Percentiles rank a stretch among this genome's conserved stretches.
phyloP scores from a whole-genome alignment of 2,888 invertebrate genomes.

The Nemotelus nigrinus region DNA sequence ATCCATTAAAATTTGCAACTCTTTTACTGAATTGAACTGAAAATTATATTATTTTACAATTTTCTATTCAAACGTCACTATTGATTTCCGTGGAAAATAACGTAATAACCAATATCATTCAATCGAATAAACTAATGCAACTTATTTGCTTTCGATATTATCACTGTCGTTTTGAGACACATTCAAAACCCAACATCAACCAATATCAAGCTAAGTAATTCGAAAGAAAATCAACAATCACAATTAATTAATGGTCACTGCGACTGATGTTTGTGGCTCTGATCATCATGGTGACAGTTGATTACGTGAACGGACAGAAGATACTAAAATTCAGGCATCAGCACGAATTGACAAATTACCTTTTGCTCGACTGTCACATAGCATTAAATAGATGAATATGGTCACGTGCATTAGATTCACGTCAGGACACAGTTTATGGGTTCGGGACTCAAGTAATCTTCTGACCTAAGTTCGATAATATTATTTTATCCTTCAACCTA shows the following conservation, averaged over 20 bases:
- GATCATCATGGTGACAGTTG: constrained; percentile 36
- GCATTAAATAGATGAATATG: constrained; percentile 42
- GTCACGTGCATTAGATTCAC: constrained; percentile 21
- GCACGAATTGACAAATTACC: constrained; percentile 45
- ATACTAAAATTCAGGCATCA: constrained; percentile 45
- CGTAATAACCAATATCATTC: too few species aligned
- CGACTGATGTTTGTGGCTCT: constrained; percentile 43
- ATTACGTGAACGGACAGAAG: constrained; percentile 31
- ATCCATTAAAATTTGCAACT: too few species aligned
- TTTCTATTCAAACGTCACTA: too few species aligned
- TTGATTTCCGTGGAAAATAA: too few species aligned
- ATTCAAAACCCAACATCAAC: too few species aligned
- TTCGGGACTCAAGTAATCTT: constrained; percentile 33
- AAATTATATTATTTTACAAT: too few species aligned
- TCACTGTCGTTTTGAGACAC: too few species aligned
- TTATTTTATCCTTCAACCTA: constrained; percentile 30
- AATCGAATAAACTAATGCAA: too few species aligned
- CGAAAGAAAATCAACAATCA: constrained; percentile 36
- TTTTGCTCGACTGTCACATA: constrained; percentile 39
- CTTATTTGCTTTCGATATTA: too few species aligned
- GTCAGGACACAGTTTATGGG: constrained; percentile 12
- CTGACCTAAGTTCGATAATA: constrained; percentile 42
- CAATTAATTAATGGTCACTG: constrained; percentile 45
- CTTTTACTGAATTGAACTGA: too few species aligned
- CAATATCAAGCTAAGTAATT: too few species aligned